Evolutionary conservation across 2,113 vertebrate species (phyloP).

Genomic region (Pantherophis guttatus): DNA sequence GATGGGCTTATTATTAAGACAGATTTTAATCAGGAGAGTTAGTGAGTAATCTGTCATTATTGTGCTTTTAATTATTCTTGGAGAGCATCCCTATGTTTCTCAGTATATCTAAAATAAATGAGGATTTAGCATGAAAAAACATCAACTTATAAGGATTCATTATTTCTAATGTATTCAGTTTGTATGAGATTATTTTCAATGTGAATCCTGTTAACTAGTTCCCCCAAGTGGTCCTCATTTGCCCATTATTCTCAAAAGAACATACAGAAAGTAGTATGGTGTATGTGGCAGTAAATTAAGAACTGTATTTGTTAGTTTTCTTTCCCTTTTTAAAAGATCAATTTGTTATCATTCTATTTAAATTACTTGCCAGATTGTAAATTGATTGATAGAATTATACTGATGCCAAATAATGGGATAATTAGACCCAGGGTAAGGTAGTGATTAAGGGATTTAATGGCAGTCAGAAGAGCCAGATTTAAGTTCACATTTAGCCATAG

Average conservation of each 20-base stretch:
- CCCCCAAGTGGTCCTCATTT: slow-evolving; percentile 51
- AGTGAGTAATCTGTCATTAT: slow-evolving; percentile 69
- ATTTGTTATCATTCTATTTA: neutral
- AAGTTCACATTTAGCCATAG: neutral
- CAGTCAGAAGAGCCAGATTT: neutral
- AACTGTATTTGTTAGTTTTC: slow-evolving; percentile 15
- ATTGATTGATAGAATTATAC: slow-evolving; percentile 6
- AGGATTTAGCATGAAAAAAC: slow-evolving; percentile 64
- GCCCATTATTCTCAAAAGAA: slow-evolving; percentile 34
- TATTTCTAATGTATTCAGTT: slow-evolving; percentile 68
- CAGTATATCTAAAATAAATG: slow-evolving; percentile 64
- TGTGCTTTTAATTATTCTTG: slow-evolving; percentile 62
- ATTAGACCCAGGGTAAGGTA: neutral
- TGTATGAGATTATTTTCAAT: slow-evolving; percentile 58
- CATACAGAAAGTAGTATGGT: slow-evolving; percentile 24
- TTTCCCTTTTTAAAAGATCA: neutral
- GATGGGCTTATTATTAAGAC: slow-evolving; percentile 57
- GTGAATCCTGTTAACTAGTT: slow-evolving; percentile 64
- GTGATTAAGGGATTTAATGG: neutral
- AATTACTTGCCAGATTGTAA: slow-evolving; percentile 33
- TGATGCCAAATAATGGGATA: slow-evolving; percentile 14
- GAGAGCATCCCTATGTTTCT: slow-evolving; percentile 53
- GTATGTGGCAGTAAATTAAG: slow-evolving; percentile 14
- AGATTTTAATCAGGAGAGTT: slow-evolving; percentile 68
- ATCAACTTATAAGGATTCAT: slow-evolving; percentile 64